Evolutionary conservation across 2,797 vertebrate species (phyloP), one percentile per base, ranked within the genome.

Genomic region (Sebastes diploproa): DNA sequence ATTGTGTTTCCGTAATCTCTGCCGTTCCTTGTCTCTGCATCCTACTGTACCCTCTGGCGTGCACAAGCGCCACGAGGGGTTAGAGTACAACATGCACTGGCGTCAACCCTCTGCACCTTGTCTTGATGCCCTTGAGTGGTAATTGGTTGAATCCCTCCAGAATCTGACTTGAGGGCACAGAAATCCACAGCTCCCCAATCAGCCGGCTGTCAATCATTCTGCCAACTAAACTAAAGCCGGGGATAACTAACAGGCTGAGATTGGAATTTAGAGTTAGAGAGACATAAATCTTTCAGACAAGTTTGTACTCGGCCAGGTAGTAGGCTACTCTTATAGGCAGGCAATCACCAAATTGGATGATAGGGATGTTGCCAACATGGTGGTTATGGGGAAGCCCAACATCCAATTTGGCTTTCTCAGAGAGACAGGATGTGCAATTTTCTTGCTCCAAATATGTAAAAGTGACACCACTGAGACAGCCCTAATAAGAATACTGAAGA

Each of bases 131-230:
- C 93, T 94, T 94, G 93, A 93, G 93, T 89, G 4, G 91, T 95
- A 95, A 95, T 95, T 95, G 94, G 92, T 93, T 81, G 91, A 92
- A 93, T 94, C 91, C 91, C 92, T 79, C 82, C 85, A 90, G 89
- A 92, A 93, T 94, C 92, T 89, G 90, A 90, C 92, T 94, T 90
- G 88, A 93, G 92, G 93, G 90, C 89, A 93, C 82, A 83, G 87
- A 92, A 93, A 93, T 92, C 92, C 92, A 77, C 85, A 50, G 88
- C 91, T 83, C 78, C 86, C 87, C 92, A 94, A 94, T 95, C 94
- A 94, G 89, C 85, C 71, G 7, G 75, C 91, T 93, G 94, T 93
- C 94, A 94, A 79, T 95, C 94, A 94, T 80, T 75, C 92, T 85
- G 91, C 88, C 93, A 89, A 86, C 91, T 88, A 88, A 90, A 92